Evolutionary conservation across 2,113 vertebrate genomes (phyloP).

Genomic region (Polyodon spathula): DNA sequence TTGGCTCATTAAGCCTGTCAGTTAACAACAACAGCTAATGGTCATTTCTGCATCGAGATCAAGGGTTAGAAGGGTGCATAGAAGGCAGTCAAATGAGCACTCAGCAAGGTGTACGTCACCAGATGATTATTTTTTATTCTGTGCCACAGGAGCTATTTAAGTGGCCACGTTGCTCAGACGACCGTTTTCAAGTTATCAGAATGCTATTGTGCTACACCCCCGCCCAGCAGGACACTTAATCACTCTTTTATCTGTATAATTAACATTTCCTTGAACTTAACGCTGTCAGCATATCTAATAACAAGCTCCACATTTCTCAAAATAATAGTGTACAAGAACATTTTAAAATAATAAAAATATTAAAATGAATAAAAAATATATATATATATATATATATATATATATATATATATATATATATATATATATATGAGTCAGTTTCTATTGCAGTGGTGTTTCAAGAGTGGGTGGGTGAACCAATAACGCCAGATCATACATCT

Average conservation of each 20-base stretch:
- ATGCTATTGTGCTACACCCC: not conserved
- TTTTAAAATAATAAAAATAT: no score
- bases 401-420: no score
- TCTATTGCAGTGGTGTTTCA: no score
- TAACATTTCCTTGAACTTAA: slow-evolving; percentile 11
- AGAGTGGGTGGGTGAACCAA: no score
- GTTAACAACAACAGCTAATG: slow-evolving; percentile 9
- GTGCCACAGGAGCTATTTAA: no score
- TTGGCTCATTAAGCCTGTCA: slow-evolving; percentile 10
- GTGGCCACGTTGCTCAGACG: no score
- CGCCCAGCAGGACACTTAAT: slow-evolving; percentile 8
- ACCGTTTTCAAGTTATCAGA: no score
- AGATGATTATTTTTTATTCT: not conserved
- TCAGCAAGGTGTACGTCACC: not conserved
- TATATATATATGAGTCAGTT: no score
- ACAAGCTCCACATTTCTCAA: not conserved
- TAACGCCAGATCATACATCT: no score
- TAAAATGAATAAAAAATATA: no score
- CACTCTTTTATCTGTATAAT: slow-evolving; percentile 3
- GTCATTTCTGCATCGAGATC: slow-evolving; percentile 1
- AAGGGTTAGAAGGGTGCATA: not conserved
- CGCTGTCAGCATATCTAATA: slow-evolving; percentile 3
- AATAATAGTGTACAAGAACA: no score
- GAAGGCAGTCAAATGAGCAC: not conserved
- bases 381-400: no score